phyloP scores from a whole-genome alignment of 2,797 vertebrate genomes.

The Vespertilio murinus region DNA sequence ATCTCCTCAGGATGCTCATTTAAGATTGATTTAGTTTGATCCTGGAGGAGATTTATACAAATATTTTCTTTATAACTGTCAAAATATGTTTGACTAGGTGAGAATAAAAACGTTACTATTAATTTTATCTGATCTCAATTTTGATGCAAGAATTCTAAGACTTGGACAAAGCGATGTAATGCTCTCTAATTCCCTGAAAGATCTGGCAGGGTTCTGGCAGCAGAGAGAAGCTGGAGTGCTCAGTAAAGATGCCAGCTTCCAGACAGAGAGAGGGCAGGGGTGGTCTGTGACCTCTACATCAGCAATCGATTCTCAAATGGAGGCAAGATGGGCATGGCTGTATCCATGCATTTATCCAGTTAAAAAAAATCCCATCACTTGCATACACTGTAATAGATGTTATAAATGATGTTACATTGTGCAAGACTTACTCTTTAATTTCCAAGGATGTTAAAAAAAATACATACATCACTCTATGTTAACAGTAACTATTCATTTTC shows the following conservation, averaged over 20 bases:
- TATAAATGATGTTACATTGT: neutral
- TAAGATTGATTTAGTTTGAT: constrained; percentile 16
- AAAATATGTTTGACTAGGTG: neutral
- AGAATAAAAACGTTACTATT: constrained; percentile 30
- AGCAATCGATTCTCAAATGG: neutral
- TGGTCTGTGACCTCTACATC: neutral
- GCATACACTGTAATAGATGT: neutral
- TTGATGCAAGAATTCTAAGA: neutral
- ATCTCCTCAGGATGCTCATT: neutral
- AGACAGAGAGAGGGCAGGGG: neutral
- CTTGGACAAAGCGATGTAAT: neutral
- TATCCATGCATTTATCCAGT: neutral
- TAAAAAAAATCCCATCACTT: neutral
- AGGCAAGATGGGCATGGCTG: neutral
- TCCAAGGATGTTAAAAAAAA: neutral
- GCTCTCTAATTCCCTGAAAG: neutral
- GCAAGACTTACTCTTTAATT: neutral
- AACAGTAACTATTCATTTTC: constrained; percentile 24
- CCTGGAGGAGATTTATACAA: neutral
- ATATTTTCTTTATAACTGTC: constrained; percentile 9
- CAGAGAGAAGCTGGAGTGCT: neutral
- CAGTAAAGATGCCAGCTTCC: neutral
- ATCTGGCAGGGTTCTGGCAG: neutral
- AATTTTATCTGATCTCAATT: neutral
- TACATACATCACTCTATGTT: neutral